Evolutionary conservation across 2,113 vertebrate species (phyloP), one percentile per base, ranked within the genome.

Genomic region (Brienomyrus brachyistius): DNA sequence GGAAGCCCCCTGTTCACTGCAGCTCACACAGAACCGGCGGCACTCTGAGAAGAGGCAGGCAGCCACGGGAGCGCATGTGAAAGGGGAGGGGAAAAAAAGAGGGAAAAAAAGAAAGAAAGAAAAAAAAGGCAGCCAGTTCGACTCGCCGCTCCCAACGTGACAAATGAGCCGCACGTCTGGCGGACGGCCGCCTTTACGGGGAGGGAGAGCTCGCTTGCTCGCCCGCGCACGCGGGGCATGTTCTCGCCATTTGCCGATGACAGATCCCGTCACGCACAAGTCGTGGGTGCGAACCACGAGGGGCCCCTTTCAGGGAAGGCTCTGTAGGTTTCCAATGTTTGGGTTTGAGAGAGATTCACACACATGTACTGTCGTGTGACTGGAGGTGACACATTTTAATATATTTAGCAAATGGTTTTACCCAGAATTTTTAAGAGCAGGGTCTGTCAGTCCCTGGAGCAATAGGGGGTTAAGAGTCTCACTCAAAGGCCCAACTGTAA

Each of bases 11-110:
- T 4, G 21, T 19, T 95, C 96, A 96, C 91, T 93, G 50, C 85
- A 21, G 50, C 85, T 27, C 23, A 0, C 31, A 27, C 10, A 6
- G 17, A 31, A 40, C 94, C 94, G 95, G 95, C 95, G 95, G 95
- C 95, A 95, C 95, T 96, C 95, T 96, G 95, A 95, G 95, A 93
- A 95, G 95, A 94, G 95, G 95, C 95, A 95, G 95, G 93, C 94
- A 94, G 94, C 91, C 82, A 87, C 45, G 35, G 87, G 85, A 66
- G 45, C 89, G 48, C 96, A 96, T 96, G 96, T 95, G 95, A 95
- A 95, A 89, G 50, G 66, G 70, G 83, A 80, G 47, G 66, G 82
- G 15, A n/a, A 23, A 52, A 52, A 47, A 86, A 51, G 11, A 56
- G 11, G 47, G n/a, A 6, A 40, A 86, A 50, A 86, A 48, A 47